Percentiles rank a stretch among this genome's conserved stretches.
These are phyloP conservation scores for Brachionus rubens DNA, from an alignment of 1,140 invertebrate genomes.

Conservation along the genomic window DNA sequence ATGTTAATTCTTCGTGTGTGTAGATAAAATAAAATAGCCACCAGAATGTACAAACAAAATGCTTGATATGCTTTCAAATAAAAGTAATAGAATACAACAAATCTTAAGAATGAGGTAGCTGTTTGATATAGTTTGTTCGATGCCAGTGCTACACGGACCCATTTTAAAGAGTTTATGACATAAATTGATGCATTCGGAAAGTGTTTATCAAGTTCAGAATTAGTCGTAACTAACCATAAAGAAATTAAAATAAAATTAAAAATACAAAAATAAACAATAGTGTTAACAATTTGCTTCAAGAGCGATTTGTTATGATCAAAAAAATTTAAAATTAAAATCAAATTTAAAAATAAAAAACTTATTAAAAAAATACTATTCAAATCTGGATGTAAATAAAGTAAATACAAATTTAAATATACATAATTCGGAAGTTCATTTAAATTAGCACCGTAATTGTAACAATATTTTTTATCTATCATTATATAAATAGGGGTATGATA, in stretches of 20 bases:
- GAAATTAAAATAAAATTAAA: slow-evolving; percentile 44
- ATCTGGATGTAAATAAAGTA: slow-evolving; percentile 36
- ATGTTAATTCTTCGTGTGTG: neutral
- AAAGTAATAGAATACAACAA: slow-evolving; percentile 7
- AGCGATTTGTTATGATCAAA: slow-evolving; percentile 22
- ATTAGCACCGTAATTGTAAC: slow-evolving; percentile 43
- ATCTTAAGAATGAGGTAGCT: neutral
- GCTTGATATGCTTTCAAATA: slow-evolving; percentile 19
- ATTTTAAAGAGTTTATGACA: slow-evolving; percentile 18
- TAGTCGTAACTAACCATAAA: slow-evolving; percentile 19
- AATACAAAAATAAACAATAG: neutral
- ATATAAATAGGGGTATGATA: slow-evolving; percentile 33
- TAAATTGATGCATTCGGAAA: neutral
- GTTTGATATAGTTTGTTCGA: slow-evolving; percentile 1
- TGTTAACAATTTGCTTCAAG: slow-evolving; percentile 14
- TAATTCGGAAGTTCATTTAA: slow-evolving; percentile 35
- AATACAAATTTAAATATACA: slow-evolving; percentile 29
- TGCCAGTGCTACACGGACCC: neutral
- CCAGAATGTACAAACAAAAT: neutral
- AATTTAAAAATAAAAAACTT: slow-evolving; percentile 21
- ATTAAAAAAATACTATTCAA: slow-evolving; percentile 33
- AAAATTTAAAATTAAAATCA: neutral
- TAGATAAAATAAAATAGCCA: slow-evolving; percentile 1
- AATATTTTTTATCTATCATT: slow-evolving; percentile 6
- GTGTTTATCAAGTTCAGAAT: slow-evolving; percentile 3